Base-by-base conservation (phyloP, 2,888 invertebrate species). In the Geophilus truncorum region DNA sequence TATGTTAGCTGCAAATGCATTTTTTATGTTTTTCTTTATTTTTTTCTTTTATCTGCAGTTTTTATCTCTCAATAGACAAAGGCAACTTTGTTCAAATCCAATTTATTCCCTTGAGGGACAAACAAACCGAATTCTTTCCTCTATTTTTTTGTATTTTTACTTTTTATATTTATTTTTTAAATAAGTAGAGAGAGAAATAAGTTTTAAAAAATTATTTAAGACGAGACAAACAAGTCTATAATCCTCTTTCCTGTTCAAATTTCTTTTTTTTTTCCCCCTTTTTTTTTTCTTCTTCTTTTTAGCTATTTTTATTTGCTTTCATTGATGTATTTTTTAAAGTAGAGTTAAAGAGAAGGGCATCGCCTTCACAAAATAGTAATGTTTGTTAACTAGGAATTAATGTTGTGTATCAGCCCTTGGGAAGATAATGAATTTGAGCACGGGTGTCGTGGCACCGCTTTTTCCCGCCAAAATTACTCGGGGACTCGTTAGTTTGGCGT, bases 371-470 rank as follows among this genome's bases (percentile, higher is more conserved):
- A 28, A 70, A n/a, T 70, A 70, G 70, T 70, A 70, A 70, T 70
- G 70, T 70, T 70, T 70, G 70, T 70, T 70, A 70, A 70, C 70
- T 70, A 70, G 70, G 70, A 70, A 70, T 70, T 70, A 70, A 70
- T 70, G 70, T 70, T 70, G 70, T 70, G 70, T 70, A 70, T 70
- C 70, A 70, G 70, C 70, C 25, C 70, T 10, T 12, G 70, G 28
- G 70, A 70, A 70, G 70, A 70, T 70, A 70, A 70, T 70, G 70
- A 70, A 70, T 70, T 70, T n/a, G 70, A 25, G 70, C 70, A 25
- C 70, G 28, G 70, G 70, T 70, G 70, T 70, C 70, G 70, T 70
- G 70, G 70, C 28, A 70, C 70, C 70, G 28, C 70, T 70, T 70
- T 70, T 70, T 70, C 28, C 70, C 70, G 70, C 70, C 70, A 70